Base-by-base conservation (phyloP, 2,113 vertebrate species). In the Tragelaphus buxtoni region DNA sequence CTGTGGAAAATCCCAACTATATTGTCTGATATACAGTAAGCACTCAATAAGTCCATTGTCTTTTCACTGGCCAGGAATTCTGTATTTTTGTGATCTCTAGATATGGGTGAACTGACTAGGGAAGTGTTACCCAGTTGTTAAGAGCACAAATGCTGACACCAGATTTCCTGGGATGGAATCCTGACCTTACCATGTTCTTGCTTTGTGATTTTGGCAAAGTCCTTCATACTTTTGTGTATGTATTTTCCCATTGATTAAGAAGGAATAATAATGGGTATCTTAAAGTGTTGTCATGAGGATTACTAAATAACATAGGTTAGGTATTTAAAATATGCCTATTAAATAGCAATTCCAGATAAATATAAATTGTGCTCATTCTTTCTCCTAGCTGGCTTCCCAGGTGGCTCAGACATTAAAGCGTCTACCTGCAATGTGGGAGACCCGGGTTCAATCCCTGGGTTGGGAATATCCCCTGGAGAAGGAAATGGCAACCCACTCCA, bases 371-470 rank as follows among this genome's bases (percentile, higher is more conserved):
- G 4, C 11, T 45, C 9, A 58, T 60, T 87, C 17, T 47, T 86
- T 86, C 17, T n/a, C 30, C 79, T 53, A 88, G 11, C 56, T 26
- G 0, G 4, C 9, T 39, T 72, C 18, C 35, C 18, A 6, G 9
- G n/a, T 72, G 39, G 35, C 18, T 72, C 35, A 39, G n/a, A 39
- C n/a, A 35, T 18, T 72, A 72, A 39, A 39, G 65, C 0, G 0
- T 69, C 65, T 39, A 18, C n/a, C 18, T 24, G 18, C 9, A 72
- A 72, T 20, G 63, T 35, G 63, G 63, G 32, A 35, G 17, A 69
- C 32, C 17, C 1, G 1, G 17, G 8, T 69, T 69, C 63, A 69
- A 10, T 69, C 17, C 17, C n/a, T 69, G 63, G 63, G 8, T 35
- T 35, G 63, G n/a, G 8, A 69, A 69, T 8, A 69, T 35, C 63